Base-by-base conservation (phyloP, 2,888 invertebrate genomes). In the Ethmia dodecea region DNA sequence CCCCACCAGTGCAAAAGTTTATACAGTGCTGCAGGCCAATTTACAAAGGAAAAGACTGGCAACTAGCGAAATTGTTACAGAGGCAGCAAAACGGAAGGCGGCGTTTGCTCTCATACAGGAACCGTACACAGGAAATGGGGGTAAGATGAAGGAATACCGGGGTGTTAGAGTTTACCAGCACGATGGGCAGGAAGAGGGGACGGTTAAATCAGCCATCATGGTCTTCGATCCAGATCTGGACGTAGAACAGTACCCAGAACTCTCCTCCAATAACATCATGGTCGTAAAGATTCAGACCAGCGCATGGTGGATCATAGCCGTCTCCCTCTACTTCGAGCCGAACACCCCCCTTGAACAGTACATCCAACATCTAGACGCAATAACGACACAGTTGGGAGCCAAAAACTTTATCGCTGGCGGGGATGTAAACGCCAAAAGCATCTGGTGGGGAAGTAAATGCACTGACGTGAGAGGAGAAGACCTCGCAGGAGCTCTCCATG, bases 181-280 rank as follows among this genome's bases (percentile, higher is more conserved):
- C 9, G n/a, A 15, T 6, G 6, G 13, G 0, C 8, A 5, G 5
- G 29, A 33, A 22, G 12, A 5, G 0, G 27, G 26, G 5, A 14
- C 32, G 5, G 28, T 38, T 0, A 42, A 47, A 13, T 22, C 42
- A 1, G 44, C 47, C 1, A 40, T 47, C 6, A 20, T 28, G n/a
- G n/a, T n/a, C n/a, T n/a, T n/a, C n/a, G n/a, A n/a, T n/a, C n/a
- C n/a, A n/a, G n/a, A n/a, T n/a, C n/a, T n/a, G n/a, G n/a, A n/a
- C n/a, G n/a, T n/a, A n/a, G n/a, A n/a, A n/a, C n/a, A n/a, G n/a
- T n/a, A 18, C 10, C 5, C 20, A 14, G 10, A 3, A 1, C 13
- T 25, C 25, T 10, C 12, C 25, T 12, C 25, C 3, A 12, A 25
- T 4, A 25, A 25, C 25, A 25, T 25, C 11, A 12, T 25, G 25